These are phyloP conservation scores for Diabrotica virgifera DNA, from an alignment of 1,140 invertebrate genomes.

Conservation along the genomic window DNA sequence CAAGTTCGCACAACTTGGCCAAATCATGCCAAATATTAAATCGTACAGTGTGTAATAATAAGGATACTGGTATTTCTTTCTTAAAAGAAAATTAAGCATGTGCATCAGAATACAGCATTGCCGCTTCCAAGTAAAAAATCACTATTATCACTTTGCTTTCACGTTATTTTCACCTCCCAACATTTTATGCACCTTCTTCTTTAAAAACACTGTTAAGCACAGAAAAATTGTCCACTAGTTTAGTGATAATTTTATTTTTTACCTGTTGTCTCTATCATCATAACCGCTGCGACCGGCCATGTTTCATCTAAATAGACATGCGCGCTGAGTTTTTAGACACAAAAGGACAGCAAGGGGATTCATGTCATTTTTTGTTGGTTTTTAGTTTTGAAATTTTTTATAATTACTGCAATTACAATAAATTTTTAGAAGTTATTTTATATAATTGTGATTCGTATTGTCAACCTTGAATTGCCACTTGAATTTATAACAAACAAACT, in stretches of 20 bases:
- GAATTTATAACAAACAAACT: not conserved
- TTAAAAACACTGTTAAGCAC: constrained; percentile 6
- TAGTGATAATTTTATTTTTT: constrained; percentile 32
- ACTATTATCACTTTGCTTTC: constrained; percentile 1
- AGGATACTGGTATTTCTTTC: not conserved
- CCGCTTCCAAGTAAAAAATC: constrained; percentile 19
- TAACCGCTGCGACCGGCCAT: constrained; percentile 47
- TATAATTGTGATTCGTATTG: not conserved
- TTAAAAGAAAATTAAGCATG: constrained; percentile 30
- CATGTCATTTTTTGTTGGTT: constrained; percentile 5
- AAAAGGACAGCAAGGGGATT: constrained; percentile 10
- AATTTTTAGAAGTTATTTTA: no score
- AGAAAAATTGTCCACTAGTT: constrained; percentile 14
- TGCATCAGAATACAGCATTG: constrained; percentile 26
- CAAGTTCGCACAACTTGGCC: no score
- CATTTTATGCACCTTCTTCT: not conserved
- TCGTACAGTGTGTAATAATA: not conserved
- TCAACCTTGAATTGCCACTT: not conserved
- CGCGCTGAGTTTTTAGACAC: constrained; percentile 10
- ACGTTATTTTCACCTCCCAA: not conserved
- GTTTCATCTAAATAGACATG: constrained; percentile 34
- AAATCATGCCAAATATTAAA: not conserved
- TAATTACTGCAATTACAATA: no score
- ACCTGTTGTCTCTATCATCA: constrained; percentile 48
- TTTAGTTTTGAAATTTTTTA: no score